A percentile compares a stretch with the other conserved stretches of the same genome.
These are phyloP conservation scores for Ranitomeya variabilis DNA, from an alignment of 2,113 vertebrate species.

Conservation along the genomic window DNA sequence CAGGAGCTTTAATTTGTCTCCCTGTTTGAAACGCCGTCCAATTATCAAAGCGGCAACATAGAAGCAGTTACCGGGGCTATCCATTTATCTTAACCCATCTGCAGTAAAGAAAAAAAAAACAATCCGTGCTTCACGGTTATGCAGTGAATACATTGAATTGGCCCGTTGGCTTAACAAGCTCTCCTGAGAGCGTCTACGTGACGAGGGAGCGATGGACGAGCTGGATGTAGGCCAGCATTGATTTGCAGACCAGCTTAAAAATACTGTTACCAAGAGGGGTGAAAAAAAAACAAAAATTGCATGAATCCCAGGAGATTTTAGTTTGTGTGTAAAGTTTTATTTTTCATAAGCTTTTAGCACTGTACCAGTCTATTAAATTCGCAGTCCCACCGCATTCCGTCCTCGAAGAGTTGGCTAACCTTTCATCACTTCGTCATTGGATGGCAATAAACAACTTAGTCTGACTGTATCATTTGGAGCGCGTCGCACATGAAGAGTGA, in stretches of 20 bases:
- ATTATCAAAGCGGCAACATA: conserved; percentile 67
- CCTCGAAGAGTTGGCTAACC: neutral
- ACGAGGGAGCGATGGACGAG: conserved; percentile 48
- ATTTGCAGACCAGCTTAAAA: conserved; percentile 40
- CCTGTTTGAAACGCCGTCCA: conserved; percentile 64
- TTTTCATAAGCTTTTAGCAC: neutral
- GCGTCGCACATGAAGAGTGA: neutral
- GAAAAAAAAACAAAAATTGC: neutral
- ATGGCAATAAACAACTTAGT: neutral
- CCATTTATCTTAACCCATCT: conserved; percentile 64
- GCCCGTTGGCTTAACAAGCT: conserved; percentile 73
- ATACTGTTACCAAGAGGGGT: neutral
- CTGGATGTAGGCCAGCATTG: conserved; percentile 42
- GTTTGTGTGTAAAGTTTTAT: conserved; percentile 11
- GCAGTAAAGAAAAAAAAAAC: conserved; percentile 29
- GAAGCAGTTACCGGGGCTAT: conserved; percentile 60
- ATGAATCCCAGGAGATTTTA: neutral
- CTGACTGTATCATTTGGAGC: neutral
- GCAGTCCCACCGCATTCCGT: neutral
- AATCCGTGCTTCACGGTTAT: conserved; percentile 62
- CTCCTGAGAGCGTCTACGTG: conserved; percentile 66
- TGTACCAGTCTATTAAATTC: neutral
- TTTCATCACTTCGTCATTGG: neutral
- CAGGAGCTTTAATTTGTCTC: conserved; percentile 64
- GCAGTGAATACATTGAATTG: conserved; percentile 61